Base-by-base conservation (phyloP, 2,113 vertebrate genomes). In the Elephas maximus region DNA sequence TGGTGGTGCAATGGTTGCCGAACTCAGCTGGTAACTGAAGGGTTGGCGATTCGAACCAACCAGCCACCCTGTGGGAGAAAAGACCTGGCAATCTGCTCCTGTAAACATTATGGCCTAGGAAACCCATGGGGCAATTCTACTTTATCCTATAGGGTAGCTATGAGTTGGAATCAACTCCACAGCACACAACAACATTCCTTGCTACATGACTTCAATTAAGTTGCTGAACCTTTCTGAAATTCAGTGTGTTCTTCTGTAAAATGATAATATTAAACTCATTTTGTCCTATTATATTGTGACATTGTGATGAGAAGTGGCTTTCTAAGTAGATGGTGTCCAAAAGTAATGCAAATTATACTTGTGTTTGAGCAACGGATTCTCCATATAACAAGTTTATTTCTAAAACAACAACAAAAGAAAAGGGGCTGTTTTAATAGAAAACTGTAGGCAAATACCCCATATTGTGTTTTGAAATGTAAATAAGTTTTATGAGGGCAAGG, bases 391-490 rank as follows among this genome's bases (percentile, higher is more conserved):
- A 87, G 9, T 51, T 6, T 88, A 45, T 51, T 84, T 82, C 74
- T 94, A n/a, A 60, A 67, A 85, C 23, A 48, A 85, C 23, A 48
- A 33, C 60, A 82, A 20, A 71, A 82, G n/a, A 57, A 94, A 81
- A n/a, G 23, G 17, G 1, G 15, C 20, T n/a, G 6, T 62, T 92
- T 23, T 15, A 41, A 45, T 33, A 63, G 26, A 71, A 73, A 92
- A 85, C 17, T 74, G 9, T 10, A 87, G 15, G 21, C 26, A 90
- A 73, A 90, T 63, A 67, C 1, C 10, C 7, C 20, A 94, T 67
- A 28, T 79, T 45, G 8, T 37, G 8, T 88, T 88, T 91, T 80
- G 60, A 94, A 93, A 71, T 85, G 23, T 80, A 88, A 79, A 74
- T 93, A 41, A 48, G 44, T 93, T 84, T 93, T 63, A 37, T 51